Conservation (phyloP, 2,113 vertebrate genomes). For the Perognathus longimembris region DNA sequence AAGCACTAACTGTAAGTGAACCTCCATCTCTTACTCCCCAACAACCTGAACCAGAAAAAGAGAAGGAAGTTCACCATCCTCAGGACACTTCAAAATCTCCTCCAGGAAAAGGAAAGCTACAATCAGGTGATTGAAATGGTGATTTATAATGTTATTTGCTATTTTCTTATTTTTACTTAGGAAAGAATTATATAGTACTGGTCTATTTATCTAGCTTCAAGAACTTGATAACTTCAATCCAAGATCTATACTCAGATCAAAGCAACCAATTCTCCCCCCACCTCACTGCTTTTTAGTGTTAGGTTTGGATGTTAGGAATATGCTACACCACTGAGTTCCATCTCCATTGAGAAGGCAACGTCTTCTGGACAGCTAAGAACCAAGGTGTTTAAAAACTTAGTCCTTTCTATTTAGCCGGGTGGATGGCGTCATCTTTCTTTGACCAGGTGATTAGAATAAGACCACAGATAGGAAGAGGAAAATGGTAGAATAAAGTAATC, state of each 20-base stretch:
- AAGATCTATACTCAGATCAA: neutral
- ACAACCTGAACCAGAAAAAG: slow-evolving; percentile 67
- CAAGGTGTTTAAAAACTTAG: neutral
- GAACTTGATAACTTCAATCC: neutral
- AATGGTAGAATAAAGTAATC: neutral
- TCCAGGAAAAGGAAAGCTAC: slow-evolving; percentile 63
- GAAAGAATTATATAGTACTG: neutral
- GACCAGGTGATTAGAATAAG: neutral
- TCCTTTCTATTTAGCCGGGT: neutral
- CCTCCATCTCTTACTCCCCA: neutral
- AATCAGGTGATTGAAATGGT: slow-evolving; percentile 80
- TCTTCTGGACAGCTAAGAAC: neutral
- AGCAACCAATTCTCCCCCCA: neutral
- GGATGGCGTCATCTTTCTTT: accelerated
- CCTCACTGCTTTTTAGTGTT: too few species aligned
- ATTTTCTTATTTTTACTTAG: slow-evolving; percentile 44
- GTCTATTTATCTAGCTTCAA: neutral
- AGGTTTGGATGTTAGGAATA: neutral
- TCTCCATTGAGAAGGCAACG: neutral
- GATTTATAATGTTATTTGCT: slow-evolving; percentile 33
- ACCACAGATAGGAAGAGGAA: neutral
- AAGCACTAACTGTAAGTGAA: neutral
- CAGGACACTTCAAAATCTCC: neutral
- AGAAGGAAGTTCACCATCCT: slow-evolving; percentile 54
- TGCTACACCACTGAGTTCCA: too few species aligned